Conservation (phyloP, 2,888 invertebrate species). For the Acleris emargana region DNA sequence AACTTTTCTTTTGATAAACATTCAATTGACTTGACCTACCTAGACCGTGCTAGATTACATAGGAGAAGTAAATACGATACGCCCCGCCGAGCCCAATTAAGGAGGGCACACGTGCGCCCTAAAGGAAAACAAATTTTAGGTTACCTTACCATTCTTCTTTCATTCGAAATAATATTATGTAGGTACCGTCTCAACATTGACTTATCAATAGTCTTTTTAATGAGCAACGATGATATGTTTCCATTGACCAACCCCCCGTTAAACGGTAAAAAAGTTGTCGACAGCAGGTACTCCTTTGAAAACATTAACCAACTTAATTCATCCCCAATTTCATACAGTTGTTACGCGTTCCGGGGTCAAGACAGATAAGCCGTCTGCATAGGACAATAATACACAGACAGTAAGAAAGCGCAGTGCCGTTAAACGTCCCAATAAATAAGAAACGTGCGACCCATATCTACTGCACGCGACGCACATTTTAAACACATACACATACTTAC, state of each 20-base stretch:
- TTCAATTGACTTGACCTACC: background rate
- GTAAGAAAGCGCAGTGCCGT: conserved; percentile 66
- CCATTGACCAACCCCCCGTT: too few relatives aligned
- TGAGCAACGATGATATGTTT: too few relatives aligned
- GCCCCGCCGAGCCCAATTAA: background rate
- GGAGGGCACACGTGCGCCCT: background rate
- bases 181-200: too few relatives aligned
- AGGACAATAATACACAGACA: conserved; percentile 22
- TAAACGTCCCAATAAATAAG: conserved; percentile 56
- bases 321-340: too few relatives aligned
- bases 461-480: conserved; percentile 15
- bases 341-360: too few relatives aligned
- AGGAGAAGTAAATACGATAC: background rate
- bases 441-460: conserved; percentile 42
- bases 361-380: too few relatives aligned
- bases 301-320: too few relatives aligned
- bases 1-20: background rate
- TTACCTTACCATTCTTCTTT: background rate
- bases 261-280: too few relatives aligned
- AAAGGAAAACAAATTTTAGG: background rate
- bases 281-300: too few relatives aligned
- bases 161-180: too few relatives aligned
- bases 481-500: background rate
- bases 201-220: too few relatives aligned
- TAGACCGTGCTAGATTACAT: background rate